Evolutionary conservation across 2,888 invertebrate species (phyloP).

Genomic region (Fragum whitleyi): DNA sequence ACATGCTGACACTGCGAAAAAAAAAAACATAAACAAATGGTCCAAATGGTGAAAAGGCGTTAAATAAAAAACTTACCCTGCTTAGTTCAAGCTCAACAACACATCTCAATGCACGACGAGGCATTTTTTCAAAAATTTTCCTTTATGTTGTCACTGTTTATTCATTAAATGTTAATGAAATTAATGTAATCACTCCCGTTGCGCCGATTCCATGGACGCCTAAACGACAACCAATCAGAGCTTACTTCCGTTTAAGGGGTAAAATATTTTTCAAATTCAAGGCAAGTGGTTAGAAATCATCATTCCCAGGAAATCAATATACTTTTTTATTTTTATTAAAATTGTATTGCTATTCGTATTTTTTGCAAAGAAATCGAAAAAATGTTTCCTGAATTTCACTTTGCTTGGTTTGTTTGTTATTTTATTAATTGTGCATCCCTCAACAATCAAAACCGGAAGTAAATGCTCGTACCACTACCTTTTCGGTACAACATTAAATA

Average conservation of each 20-base stretch:
- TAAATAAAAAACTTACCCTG: slow-evolving; percentile 68
- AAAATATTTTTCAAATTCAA: too few relatives aligned
- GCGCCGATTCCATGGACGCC: slow-evolving; percentile 66
- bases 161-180: slow-evolving; percentile 4
- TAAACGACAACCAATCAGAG: slow-evolving; percentile 56
- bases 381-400: too few relatives aligned
- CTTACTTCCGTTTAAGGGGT: slow-evolving; percentile 5
- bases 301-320: too few relatives aligned
- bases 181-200: slow-evolving; percentile 45
- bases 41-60: background rate
- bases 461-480: background rate
- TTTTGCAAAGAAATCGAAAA: too few relatives aligned
- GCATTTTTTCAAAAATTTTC: slow-evolving; percentile 64
- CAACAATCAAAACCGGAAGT: background rate
- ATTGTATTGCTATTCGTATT: too few relatives aligned
- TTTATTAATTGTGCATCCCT: too few relatives aligned
- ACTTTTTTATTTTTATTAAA: background rate
- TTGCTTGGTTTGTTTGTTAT: too few relatives aligned
- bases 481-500: background rate
- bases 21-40: background rate
- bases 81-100: slow-evolving; percentile 77
- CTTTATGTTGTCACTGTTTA: background rate
- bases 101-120: slow-evolving; percentile 78
- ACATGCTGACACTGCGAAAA: slow-evolving; percentile 3
- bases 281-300: too few relatives aligned